Evolutionary conservation across 2,888 invertebrate genomes (phyloP).

Genomic region (Ormyrus rosae): DNA sequence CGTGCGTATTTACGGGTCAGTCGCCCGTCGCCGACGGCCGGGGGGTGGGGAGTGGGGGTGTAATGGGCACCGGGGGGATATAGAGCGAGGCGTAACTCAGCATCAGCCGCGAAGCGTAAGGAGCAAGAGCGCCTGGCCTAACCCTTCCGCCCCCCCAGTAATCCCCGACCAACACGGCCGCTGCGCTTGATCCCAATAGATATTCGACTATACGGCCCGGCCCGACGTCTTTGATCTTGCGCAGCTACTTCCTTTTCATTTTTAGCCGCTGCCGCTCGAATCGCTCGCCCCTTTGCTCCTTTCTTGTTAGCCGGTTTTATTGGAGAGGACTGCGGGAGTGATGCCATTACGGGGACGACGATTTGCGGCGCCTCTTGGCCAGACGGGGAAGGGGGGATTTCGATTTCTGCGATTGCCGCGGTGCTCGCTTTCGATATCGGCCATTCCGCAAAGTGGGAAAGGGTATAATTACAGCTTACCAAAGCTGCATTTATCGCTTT

Average conservation of each 20-base stretch:
- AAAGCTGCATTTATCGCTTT: too few species aligned
- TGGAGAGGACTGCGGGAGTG: too few species aligned
- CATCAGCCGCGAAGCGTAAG: slow-evolving; percentile 65
- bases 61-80: slow-evolving; percentile 73
- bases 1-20: slow-evolving; percentile 66
- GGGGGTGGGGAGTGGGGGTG: slow-evolving; percentile 52
- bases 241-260: slow-evolving; percentile 31
- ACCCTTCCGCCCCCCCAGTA: slow-evolving; percentile 62
- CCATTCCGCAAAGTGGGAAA: too few species aligned
- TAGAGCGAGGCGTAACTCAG: slow-evolving; percentile 74
- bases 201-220: slow-evolving; percentile 57
- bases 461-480: too few species aligned
- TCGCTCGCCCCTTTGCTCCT: not conserved
- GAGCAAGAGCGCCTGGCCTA: not conserved
- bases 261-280: slow-evolving; percentile 3
- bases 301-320: not conserved
- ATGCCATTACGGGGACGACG: too few species aligned
- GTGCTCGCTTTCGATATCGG: too few species aligned
- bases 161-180: slow-evolving; percentile 70
- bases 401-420: not conserved
- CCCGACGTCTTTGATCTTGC: slow-evolving; percentile 21
- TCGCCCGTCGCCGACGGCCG: slow-evolving; percentile 1
- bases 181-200: slow-evolving; percentile 61
- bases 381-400: not conserved
- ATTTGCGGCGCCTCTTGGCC: too few species aligned